A percentile compares a stretch with the other conserved stretches of the same genome.
Evolutionary conservation across 2,888 invertebrate species (phyloP).

Genomic region (Diarsia mendica): DNA sequence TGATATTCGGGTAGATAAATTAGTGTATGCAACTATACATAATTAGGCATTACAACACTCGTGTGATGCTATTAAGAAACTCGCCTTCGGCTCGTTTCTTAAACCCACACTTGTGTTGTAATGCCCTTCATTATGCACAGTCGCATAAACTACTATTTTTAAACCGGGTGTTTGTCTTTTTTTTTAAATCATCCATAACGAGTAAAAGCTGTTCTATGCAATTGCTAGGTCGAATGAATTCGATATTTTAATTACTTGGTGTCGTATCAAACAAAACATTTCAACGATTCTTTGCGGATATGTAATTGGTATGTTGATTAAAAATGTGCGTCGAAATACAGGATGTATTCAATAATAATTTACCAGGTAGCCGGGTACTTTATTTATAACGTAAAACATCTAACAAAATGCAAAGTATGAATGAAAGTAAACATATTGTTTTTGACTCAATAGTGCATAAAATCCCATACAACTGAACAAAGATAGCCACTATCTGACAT

Average conservation of each 20-base stretch:
- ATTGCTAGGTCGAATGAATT: slow-evolving; percentile 6
- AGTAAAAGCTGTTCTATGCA: not conserved
- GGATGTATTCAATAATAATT: too few relatives aligned
- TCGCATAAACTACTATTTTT: too few relatives aligned
- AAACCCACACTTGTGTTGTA: too few relatives aligned
- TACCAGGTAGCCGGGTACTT: too few relatives aligned
- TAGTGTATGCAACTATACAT: too few relatives aligned
- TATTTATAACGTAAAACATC: too few relatives aligned
- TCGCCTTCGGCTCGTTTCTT: too few relatives aligned
- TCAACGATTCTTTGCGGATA: not conserved
- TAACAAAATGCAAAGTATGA: not conserved
- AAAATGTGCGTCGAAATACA: not conserved
- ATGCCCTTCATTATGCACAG: too few relatives aligned
- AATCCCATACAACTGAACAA: slow-evolving; percentile 14
- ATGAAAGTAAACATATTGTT: slow-evolving; percentile 17
- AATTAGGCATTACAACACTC: too few relatives aligned
- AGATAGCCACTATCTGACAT: slow-evolving; percentile 42
- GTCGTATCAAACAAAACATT: not conserved
- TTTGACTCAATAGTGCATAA: slow-evolving; percentile 35
- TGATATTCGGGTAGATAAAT: too few relatives aligned
- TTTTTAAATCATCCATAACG: not conserved
- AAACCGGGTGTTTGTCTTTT: not conserved
- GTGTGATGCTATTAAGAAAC: too few relatives aligned
- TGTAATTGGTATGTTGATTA: not conserved
- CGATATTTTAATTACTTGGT: slow-evolving; percentile 11